Conservation (phyloP, 2,797 vertebrate species). For the Clarias fuscus region DNA sequence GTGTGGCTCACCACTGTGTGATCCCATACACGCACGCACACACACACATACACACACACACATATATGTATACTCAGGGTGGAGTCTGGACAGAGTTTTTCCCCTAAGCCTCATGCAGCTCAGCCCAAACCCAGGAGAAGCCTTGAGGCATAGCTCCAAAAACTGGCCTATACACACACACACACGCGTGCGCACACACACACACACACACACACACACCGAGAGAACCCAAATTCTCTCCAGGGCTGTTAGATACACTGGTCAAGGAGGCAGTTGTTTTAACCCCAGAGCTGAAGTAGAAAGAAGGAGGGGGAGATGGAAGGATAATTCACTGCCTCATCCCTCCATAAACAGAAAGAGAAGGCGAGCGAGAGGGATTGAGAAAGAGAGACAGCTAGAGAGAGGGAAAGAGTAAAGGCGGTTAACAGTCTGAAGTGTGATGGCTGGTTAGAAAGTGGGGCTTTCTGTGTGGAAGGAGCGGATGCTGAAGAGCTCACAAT, state of each 20-base stretch:
- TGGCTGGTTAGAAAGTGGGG: constrained; percentile 63
- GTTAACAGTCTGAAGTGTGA: constrained; percentile 72
- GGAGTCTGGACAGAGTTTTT: constrained; percentile 29
- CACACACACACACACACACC: constrained; percentile 8
- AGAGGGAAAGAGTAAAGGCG: constrained; percentile 68
- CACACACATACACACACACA: constrained; percentile 19
- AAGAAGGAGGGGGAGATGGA: constrained; percentile 52
- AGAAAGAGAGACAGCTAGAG: background rate
- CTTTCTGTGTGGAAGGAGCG: constrained; percentile 76
- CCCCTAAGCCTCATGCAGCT: constrained; percentile 7
- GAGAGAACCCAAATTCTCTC: constrained; percentile 23
- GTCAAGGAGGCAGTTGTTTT: constrained; percentile 69
- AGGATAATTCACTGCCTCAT: constrained; percentile 62
- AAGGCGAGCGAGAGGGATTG: constrained; percentile 48
- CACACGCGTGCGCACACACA: constrained; percentile 20
- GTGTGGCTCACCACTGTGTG: constrained; percentile 66
- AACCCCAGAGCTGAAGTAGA: constrained; percentile 58
- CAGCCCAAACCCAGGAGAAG: constrained; percentile 37
- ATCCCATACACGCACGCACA: constrained; percentile 28
- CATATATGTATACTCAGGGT: constrained; percentile 29
- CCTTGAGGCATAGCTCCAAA: constrained; percentile 38
- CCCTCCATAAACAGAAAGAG: constrained; percentile 67
- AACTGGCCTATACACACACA: constrained; percentile 24
- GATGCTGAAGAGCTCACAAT: constrained; percentile 73
- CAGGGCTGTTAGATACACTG: constrained; percentile 37